Percentiles rank a stretch among this genome's conserved stretches.
These are phyloP conservation scores for Sminthurides aquaticus DNA, from an alignment of 2,888 invertebrate genomes.

Conservation along the genomic window DNA sequence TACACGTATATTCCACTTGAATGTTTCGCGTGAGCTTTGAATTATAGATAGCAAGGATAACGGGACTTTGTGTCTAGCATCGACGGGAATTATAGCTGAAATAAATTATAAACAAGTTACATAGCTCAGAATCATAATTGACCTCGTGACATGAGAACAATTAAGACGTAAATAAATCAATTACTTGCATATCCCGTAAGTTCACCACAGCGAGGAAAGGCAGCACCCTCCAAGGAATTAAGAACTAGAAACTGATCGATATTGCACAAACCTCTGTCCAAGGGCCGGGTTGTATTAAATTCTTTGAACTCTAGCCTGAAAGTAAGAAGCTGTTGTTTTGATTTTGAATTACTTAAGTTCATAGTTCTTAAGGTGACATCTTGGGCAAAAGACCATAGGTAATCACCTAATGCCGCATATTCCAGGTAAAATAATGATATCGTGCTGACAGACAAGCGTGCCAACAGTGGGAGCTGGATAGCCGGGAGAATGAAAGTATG, in stretches of 20 bases:
- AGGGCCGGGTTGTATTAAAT: slow-evolving; percentile 41
- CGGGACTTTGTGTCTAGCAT: slow-evolving; percentile 45
- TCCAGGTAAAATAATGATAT: slow-evolving; percentile 37
- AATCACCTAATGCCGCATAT: slow-evolving; percentile 35
- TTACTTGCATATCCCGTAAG: slow-evolving; percentile 47
- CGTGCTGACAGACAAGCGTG: slow-evolving; percentile 38
- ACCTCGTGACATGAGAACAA: background rate
- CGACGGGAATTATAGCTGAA: slow-evolving; percentile 46
- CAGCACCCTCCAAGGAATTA: slow-evolving; percentile 47
- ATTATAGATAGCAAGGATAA: slow-evolving; percentile 46
- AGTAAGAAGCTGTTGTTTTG: background rate
- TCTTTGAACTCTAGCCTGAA: slow-evolving; percentile 39
- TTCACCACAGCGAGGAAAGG: slow-evolving; percentile 46
- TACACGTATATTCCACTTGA: slow-evolving; percentile 46
- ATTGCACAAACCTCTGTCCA: slow-evolving; percentile 46
- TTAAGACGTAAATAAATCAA: slow-evolving; percentile 18
- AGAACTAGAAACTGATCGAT: slow-evolving; percentile 47
- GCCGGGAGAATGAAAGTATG: slow-evolving; percentile 37
- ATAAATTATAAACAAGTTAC: no score
- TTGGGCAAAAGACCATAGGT: slow-evolving; percentile 6
- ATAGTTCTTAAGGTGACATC: background rate
- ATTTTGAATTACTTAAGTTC: background rate
- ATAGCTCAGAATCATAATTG: no score
- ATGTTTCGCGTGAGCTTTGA: slow-evolving; percentile 45
- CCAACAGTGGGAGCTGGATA: slow-evolving; percentile 41